A percentile compares a stretch with the other conserved stretches of the same genome.
phyloP scores from a whole-genome alignment of 2,888 invertebrate genomes.

The Limnephilus lunatus region DNA sequence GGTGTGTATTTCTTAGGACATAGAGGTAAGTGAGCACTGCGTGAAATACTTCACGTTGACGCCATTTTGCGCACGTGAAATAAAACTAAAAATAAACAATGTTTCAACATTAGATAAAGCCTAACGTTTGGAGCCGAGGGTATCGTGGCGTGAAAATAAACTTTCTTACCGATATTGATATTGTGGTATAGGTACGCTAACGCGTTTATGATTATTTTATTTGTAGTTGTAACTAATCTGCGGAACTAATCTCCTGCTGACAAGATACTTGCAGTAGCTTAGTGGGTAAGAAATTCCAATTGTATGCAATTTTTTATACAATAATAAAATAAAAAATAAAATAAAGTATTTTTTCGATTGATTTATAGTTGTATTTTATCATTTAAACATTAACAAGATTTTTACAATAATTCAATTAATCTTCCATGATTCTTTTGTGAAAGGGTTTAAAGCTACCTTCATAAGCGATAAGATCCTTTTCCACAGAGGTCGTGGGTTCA shows the following conservation, averaged over 20 bases:
- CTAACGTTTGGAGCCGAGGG: neutral
- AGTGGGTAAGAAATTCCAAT: too few species aligned
- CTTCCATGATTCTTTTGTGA: neutral
- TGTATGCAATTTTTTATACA: too few species aligned
- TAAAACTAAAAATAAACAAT: neutral
- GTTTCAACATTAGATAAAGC: neutral
- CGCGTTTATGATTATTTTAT: too few species aligned
- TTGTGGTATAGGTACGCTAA: too few species aligned
- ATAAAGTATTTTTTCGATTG: neutral
- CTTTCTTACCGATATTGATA: neutral
- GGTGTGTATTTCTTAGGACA: neutral
- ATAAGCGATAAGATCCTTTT: neutral
- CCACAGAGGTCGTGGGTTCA: too few species aligned
- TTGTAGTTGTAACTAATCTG: too few species aligned
- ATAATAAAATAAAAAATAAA: too few species aligned
- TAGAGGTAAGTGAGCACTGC: neutral
- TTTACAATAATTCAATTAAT: too few species aligned
- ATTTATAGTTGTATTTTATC: too few species aligned
- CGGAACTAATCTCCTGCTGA: too few species aligned
- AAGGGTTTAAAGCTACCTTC: neutral
- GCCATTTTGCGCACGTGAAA: neutral
- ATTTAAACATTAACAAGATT: too few species aligned
- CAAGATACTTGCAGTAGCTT: too few species aligned
- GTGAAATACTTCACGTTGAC: neutral
- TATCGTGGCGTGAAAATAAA: neutral